These are phyloP conservation scores for Rhinoptilus africanus DNA, from an alignment of 2,113 vertebrate species.

Conservation along the genomic window DNA sequence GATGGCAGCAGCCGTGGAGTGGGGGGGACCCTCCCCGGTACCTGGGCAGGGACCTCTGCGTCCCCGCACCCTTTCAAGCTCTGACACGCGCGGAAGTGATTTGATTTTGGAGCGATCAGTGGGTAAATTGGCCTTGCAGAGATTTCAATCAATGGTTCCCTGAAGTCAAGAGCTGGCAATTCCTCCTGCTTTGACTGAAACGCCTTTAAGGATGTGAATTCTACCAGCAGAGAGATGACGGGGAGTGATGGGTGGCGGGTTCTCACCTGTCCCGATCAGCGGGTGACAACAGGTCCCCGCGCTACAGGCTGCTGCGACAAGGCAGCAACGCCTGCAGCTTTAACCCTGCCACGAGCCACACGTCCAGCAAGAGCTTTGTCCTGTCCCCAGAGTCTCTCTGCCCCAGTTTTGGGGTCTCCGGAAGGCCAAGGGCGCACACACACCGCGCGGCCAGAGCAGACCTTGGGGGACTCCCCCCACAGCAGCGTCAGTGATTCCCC, in stretches of 20 bases:
- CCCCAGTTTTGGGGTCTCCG: background rate
- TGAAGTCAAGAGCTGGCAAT: background rate
- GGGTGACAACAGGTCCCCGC: background rate
- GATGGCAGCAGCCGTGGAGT: fast-evolving
- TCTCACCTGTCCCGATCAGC: background rate
- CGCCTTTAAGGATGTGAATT: background rate
- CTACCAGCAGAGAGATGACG: background rate
- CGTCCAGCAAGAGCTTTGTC: background rate
- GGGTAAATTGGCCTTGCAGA: background rate
- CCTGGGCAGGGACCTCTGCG: background rate
- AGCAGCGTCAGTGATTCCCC: background rate
- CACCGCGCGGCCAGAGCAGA: background rate
- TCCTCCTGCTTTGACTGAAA: background rate
- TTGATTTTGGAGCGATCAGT: background rate
- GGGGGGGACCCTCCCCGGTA: background rate
- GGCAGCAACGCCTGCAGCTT: background rate
- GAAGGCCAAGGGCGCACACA: background rate
- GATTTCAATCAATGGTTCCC: background rate
- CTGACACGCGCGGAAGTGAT: background rate
- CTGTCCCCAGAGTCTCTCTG: background rate
- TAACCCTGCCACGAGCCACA: background rate
- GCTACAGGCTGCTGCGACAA: background rate
- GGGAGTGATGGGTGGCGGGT: background rate
- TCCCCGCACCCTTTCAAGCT: fast-evolving
- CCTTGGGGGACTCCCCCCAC: fast-evolving